A percentile compares a stretch with the other conserved stretches of the same genome.
These are phyloP conservation scores for Drosophila atripex DNA, from an alignment of 2,888 invertebrate species.

Conservation along the genomic window DNA sequence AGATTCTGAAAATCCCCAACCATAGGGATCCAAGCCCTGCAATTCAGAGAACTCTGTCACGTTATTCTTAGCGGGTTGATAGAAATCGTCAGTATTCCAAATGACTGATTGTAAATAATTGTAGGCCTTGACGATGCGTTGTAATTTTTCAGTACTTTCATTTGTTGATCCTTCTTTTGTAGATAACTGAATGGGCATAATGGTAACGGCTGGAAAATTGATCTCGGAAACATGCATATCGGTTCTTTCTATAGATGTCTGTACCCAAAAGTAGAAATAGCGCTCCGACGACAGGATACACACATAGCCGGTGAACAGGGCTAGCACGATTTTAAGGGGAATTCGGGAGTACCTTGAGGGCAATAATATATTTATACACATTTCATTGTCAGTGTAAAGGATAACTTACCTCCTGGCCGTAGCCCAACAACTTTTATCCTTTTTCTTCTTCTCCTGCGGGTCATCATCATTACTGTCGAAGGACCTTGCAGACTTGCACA, in stretches of 20 bases:
- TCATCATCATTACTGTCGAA: slow-evolving; percentile 48
- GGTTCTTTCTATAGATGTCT: slow-evolving; percentile 77
- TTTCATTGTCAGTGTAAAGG: neutral
- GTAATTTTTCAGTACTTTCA: neutral
- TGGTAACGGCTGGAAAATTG: slow-evolving; percentile 71
- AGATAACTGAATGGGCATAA: slow-evolving; percentile 61
- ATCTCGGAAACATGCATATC: slow-evolving; percentile 79
- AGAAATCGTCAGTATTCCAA: slow-evolving; percentile 24
- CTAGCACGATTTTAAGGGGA: slow-evolving; percentile 45
- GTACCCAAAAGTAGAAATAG: slow-evolving; percentile 74
- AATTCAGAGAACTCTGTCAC: slow-evolving; percentile 28
- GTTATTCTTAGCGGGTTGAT: neutral
- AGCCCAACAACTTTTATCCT: slow-evolving; percentile 2
- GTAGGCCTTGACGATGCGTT: slow-evolving; percentile 12
- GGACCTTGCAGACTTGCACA: slow-evolving; percentile 33
- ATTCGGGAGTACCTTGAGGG: slow-evolving; percentile 49
- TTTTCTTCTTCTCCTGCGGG: neutral
- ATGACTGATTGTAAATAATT: slow-evolving; percentile 43
- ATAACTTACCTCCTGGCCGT: slow-evolving; percentile 48
- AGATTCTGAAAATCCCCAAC: slow-evolving; percentile 24
- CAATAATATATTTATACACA: no score
- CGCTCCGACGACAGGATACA: slow-evolving; percentile 64
- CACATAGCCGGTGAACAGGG: slow-evolving; percentile 60
- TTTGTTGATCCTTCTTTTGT: neutral
- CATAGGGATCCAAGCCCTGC: neutral